phyloP scores from a whole-genome alignment of 2,888 invertebrate species.

The Sipha maydis region DNA sequence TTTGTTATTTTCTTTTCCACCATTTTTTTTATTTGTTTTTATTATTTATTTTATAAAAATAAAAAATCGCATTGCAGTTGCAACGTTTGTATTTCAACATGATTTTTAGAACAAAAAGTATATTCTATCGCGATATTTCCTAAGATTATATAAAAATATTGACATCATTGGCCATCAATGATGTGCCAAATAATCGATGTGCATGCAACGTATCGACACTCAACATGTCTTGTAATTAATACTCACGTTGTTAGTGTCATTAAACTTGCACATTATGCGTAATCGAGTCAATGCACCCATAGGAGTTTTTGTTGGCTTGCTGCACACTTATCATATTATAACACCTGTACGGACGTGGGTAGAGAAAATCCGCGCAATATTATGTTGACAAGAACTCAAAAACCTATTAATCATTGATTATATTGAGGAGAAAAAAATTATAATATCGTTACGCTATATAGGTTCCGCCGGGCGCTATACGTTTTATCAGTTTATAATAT shows the following conservation, averaged over 20 bases:
- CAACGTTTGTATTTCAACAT: too few species aligned
- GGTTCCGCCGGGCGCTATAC: background rate
- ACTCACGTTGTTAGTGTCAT: background rate
- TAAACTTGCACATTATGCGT: background rate
- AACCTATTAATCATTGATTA: constrained; percentile 27
- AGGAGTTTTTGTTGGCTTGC: background rate
- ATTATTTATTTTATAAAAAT: too few species aligned
- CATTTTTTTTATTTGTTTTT: too few species aligned
- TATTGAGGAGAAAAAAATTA: background rate
- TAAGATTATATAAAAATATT: too few species aligned
- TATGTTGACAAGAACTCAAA: background rate
- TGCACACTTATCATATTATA: background rate
- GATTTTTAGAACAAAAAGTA: too few species aligned
- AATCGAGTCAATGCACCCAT: background rate
- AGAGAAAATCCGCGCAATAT: background rate
- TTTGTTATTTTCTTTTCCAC: too few species aligned
- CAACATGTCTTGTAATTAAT: background rate
- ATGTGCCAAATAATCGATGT: too few species aligned
- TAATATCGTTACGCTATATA: background rate
- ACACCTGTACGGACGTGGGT: background rate
- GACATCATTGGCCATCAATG: too few species aligned
- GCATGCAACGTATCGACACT: too few species aligned
- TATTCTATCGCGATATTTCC: too few species aligned
- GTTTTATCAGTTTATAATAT: background rate
- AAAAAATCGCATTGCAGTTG: too few species aligned